These are phyloP conservation scores for Aleiodes sp. DNA, from an alignment of 1,140 invertebrate genomes.

Conservation along the genomic window DNA sequence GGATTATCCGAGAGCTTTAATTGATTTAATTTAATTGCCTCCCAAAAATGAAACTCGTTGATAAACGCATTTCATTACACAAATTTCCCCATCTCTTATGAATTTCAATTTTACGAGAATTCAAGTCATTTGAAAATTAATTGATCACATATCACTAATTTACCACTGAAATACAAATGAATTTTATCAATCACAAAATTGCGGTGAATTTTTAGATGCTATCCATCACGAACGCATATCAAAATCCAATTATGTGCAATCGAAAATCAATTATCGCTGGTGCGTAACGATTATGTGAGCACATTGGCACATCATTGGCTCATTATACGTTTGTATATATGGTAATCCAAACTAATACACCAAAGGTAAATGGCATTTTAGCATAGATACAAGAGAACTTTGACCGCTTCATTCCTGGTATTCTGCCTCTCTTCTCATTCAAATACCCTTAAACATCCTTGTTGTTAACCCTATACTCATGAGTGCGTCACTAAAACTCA, in stretches of 20 bases:
- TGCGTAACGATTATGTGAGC: background rate
- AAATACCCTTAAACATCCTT: background rate
- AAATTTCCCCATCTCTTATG: too few relatives aligned
- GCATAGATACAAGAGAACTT: background rate
- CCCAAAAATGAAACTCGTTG: too few relatives aligned
- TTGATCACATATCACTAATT: too few relatives aligned
- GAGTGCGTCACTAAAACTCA: background rate
- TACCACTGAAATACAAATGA: too few relatives aligned
- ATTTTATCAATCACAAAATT: too few relatives aligned
- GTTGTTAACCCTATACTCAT: background rate
- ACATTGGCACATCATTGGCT: background rate
- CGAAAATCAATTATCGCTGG: background rate
- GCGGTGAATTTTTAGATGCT: too few relatives aligned
- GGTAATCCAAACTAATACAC: background rate
- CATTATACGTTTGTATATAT: background rate
- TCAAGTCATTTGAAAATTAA: too few relatives aligned
- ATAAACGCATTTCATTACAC: too few relatives aligned
- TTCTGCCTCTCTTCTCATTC: background rate
- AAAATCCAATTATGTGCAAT: constrained; percentile 7
- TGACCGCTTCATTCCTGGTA: too few relatives aligned
- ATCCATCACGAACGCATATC: constrained; percentile 9
- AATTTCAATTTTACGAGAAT: too few relatives aligned
- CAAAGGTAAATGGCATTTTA: background rate
- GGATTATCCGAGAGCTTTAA: too few relatives aligned
- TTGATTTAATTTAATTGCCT: too few relatives aligned